Evolutionary conservation across 2,797 vertebrate species (phyloP).

Genomic region (Pipistrellus kuhlii): DNA sequence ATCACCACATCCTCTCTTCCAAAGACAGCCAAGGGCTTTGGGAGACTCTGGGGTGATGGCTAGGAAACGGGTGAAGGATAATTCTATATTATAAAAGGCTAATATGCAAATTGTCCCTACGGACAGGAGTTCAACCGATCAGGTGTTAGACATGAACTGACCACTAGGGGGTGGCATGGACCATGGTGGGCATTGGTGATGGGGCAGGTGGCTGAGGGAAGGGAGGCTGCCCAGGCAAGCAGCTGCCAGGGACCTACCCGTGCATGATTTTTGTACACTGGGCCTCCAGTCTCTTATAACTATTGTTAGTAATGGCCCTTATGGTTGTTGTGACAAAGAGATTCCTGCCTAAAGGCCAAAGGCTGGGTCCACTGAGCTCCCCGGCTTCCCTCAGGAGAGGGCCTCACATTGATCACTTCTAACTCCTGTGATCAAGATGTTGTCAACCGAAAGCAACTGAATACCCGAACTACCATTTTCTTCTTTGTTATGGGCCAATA

Average conservation of each 20-base stretch:
- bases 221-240: too few species aligned
- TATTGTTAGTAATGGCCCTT: neutral
- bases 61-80: neutral
- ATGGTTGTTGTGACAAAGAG: neutral
- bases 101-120: too few species aligned
- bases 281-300: neutral
- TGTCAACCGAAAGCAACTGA: neutral
- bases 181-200: too few species aligned
- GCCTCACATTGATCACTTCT: neutral
- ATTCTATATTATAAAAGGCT: neutral
- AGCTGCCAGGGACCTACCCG: too few species aligned
- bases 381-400: neutral
- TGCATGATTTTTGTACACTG: too few species aligned
- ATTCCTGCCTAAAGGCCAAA: neutral
- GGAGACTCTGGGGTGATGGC: neutral
- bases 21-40: neutral
- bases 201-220: too few species aligned
- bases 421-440: neutral
- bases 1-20: neutral
- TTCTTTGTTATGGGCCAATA: neutral
- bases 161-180: too few species aligned
- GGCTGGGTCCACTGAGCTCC: neutral
- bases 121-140: too few species aligned
- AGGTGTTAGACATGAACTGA: too few species aligned
- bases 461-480: constrained; percentile 8